phyloP scores from a whole-genome alignment of 37 sponge, comb jelly and placozoan genomes.

The Crambe crambe region DNA sequence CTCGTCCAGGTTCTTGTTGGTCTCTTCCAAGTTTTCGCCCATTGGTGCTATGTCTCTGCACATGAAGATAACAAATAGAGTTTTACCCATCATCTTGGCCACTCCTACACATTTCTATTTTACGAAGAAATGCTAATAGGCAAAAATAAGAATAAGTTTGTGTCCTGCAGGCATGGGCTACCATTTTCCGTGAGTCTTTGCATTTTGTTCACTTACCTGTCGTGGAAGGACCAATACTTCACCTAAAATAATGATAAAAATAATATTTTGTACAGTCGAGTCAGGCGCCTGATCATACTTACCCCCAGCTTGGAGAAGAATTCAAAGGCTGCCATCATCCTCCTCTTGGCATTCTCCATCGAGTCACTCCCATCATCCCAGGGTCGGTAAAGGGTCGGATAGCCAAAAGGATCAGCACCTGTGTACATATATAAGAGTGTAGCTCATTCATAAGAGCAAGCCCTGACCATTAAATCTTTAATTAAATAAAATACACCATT shows the following conservation, averaged over 20 bases:
- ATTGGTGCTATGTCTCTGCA: slow-evolving; percentile 69
- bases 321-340: slow-evolving; percentile 68
- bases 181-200: not conserved
- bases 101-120: too few species aligned
- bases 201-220: slow-evolving; percentile 32
- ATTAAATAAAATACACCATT: too few species aligned
- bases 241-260: slow-evolving; percentile 13
- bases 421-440: not conserved
- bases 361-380: slow-evolving; percentile 72
- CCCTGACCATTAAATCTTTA: too few species aligned
- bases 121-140: too few species aligned
- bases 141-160: too few species aligned
- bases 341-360: slow-evolving; percentile 60
- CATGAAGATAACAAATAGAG: too few species aligned
- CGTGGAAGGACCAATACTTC: slow-evolving; percentile 75
- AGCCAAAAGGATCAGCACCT: slow-evolving; percentile 82
- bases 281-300: not conserved
- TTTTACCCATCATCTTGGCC: too few species aligned
- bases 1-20: slow-evolving; percentile 60
- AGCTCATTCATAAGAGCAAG: too few species aligned
- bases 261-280: not conserved
- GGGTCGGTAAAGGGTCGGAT: slow-evolving; percentile 57
- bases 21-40: slow-evolving; percentile 38
- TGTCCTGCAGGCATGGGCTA: too few species aligned
- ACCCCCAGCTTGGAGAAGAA: slow-evolving; percentile 68